Percentiles rank a stretch among this genome's conserved stretches.
Conservation (phyloP, 2,113 vertebrate genomes). For the Stegastes partitus region DNA sequence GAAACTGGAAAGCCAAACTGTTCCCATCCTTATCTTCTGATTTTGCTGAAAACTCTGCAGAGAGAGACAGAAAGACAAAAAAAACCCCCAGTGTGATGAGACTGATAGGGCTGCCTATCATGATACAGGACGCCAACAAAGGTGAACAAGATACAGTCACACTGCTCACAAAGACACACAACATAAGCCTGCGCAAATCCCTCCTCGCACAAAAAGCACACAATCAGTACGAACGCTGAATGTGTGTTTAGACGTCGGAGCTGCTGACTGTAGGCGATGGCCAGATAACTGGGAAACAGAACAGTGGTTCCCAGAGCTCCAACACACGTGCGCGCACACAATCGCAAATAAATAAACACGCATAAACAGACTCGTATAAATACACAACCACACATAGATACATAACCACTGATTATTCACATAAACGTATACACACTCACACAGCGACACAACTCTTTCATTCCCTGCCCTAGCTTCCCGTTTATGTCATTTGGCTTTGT, state of each 20-base stretch:
- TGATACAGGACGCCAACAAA: constrained; percentile 59
- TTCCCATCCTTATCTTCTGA: constrained; percentile 91
- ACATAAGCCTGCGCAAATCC: constrained; percentile 36
- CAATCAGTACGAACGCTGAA: background rate
- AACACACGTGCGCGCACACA: constrained; percentile 10
- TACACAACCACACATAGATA: constrained; percentile 18
- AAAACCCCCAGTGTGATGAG: constrained; percentile 55
- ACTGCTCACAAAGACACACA: constrained; percentile 51
- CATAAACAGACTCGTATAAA: constrained; percentile 49
- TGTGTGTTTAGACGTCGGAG: constrained; percentile 60
- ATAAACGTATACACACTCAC: constrained; percentile 14
- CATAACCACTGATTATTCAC: constrained; percentile 1
- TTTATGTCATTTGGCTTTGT: background rate
- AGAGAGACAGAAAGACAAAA: constrained; percentile 41
- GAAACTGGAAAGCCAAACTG: constrained; percentile 90
- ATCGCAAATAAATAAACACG: constrained; percentile 38
- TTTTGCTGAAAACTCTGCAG: constrained; percentile 88
- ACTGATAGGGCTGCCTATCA: constrained; percentile 62
- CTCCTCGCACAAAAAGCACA: constrained; percentile 8
- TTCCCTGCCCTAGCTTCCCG: background rate
- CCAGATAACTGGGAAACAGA: constrained; percentile 61
- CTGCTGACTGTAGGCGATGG: constrained; percentile 53
- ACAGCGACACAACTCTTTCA: constrained; percentile 6
- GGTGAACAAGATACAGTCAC: constrained; percentile 55
- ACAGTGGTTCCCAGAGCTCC: constrained; percentile 29